Evolutionary conservation across 2,888 invertebrate genomes (phyloP).

Genomic region (Conchocele bisecta): DNA sequence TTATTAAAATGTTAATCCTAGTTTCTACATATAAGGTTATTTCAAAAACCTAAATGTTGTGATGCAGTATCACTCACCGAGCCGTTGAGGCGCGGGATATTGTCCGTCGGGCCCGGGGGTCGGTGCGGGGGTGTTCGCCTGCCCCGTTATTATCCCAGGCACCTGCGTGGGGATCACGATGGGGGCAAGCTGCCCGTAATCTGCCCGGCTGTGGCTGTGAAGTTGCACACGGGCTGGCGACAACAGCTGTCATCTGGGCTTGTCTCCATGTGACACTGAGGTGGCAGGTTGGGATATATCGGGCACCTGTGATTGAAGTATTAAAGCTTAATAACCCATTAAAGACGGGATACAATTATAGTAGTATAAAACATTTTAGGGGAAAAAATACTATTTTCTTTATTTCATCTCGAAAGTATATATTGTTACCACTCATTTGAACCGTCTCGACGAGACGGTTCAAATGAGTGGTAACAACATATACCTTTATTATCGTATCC

Average conservation of each 20-base stretch:
- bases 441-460: no score
- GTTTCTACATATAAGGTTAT: no score
- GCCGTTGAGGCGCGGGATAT: conserved; percentile 53
- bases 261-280: conserved; percentile 64
- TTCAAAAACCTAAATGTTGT: no score
- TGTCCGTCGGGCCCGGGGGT: conserved; percentile 59
- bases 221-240: conserved; percentile 64
- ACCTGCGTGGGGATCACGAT: conserved; percentile 62
- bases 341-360: no score
- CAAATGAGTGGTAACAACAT: no score
- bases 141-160: conserved; percentile 61
- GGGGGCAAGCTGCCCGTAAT: conserved; percentile 64
- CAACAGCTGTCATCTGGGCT: conserved; percentile 67
- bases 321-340: no score
- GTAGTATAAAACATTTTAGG: no score
- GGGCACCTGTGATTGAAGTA: conserved; percentile 65
- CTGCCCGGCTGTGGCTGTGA: conserved; percentile 48
- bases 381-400: no score
- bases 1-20: no score
- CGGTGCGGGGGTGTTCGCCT: conserved; percentile 67
- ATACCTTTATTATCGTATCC: no score
- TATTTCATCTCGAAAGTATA: no score
- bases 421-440: no score
- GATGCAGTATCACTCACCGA: conserved; percentile 53
- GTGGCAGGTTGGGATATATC: conserved; percentile 57